Conservation (phyloP, 2,888 invertebrate genomes). For the Lasius platythorax region DNA sequence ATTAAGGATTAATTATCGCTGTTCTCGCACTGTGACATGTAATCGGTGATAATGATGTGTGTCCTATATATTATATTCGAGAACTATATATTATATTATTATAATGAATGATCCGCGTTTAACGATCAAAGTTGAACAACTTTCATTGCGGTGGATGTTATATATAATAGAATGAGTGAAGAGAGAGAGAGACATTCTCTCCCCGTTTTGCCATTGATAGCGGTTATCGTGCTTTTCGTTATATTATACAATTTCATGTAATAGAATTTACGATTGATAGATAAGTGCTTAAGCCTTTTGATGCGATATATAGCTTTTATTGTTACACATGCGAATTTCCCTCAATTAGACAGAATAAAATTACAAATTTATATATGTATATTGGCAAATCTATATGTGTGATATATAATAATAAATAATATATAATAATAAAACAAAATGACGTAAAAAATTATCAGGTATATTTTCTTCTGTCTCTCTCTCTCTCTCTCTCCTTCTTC, state of each 20-base stretch:
- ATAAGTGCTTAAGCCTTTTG: neutral
- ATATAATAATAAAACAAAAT: neutral
- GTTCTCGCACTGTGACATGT: neutral
- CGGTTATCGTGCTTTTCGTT: neutral
- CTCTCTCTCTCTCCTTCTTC: neutral
- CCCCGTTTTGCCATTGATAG: neutral
- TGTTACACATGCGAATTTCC: constrained; percentile 4
- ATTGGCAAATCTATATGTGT: neutral
- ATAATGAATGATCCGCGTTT: neutral
- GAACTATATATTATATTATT: neutral
- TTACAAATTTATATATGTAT: neutral
- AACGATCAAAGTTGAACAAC: constrained; percentile 20
- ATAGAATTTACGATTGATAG: neutral
- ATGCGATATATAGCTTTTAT: neutral
- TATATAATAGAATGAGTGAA: constrained; percentile 16
- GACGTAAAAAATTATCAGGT: neutral
- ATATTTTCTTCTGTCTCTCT: neutral
- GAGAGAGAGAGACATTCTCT: neutral
- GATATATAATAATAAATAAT: neutral
- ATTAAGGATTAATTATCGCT: no score
- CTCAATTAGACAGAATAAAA: neutral
- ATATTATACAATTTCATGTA: neutral
- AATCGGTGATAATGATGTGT: neutral
- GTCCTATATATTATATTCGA: constrained; percentile 15
- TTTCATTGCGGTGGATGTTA: constrained; percentile 21